These are phyloP conservation scores for Notechis scutatus DNA, from an alignment of 2,113 vertebrate genomes.

Conservation along the genomic window DNA sequence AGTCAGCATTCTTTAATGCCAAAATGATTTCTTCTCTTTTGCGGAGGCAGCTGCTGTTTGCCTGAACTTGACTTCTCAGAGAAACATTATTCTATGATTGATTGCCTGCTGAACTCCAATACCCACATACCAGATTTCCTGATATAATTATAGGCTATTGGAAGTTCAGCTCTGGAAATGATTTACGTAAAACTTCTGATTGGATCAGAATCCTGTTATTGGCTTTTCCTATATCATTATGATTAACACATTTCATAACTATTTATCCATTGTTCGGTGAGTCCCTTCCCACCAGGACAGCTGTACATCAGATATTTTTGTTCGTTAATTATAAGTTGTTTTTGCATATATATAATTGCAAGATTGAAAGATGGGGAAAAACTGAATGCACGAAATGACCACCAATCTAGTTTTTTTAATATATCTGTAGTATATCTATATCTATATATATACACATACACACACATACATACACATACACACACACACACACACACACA, in stretches of 20 bases:
- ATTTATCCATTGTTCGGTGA: slow-evolving; percentile 16
- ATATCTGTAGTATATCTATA: too few relatives aligned
- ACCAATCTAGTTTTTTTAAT: too few relatives aligned
- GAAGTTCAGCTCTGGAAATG: neutral
- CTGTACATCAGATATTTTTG: slow-evolving; percentile 17
- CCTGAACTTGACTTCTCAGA: slow-evolving; percentile 21
- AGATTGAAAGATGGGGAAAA: too few relatives aligned
- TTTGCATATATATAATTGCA: neutral
- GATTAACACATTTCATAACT: slow-evolving; percentile 3
- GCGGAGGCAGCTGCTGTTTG: slow-evolving; percentile 21
- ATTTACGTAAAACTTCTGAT: slow-evolving; percentile 6
- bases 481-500: too few relatives aligned
- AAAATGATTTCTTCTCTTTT: neutral
- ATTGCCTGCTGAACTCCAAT: slow-evolving; percentile 8
- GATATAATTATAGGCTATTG: slow-evolving; percentile 16
- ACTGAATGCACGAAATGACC: too few relatives aligned
- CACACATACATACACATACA: too few relatives aligned
- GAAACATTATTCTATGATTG: neutral
- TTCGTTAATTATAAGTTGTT: slow-evolving; percentile 16
- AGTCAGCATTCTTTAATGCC: neutral
- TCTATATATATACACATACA: too few relatives aligned
- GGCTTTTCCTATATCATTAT: slow-evolving; percentile 5
- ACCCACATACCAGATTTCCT: neutral
- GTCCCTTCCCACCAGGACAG: neutral
- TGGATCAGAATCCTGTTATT: neutral